These are phyloP conservation scores for Vicugna pacos DNA, from an alignment of 2,113 vertebrate genomes.

Conservation along the genomic window DNA sequence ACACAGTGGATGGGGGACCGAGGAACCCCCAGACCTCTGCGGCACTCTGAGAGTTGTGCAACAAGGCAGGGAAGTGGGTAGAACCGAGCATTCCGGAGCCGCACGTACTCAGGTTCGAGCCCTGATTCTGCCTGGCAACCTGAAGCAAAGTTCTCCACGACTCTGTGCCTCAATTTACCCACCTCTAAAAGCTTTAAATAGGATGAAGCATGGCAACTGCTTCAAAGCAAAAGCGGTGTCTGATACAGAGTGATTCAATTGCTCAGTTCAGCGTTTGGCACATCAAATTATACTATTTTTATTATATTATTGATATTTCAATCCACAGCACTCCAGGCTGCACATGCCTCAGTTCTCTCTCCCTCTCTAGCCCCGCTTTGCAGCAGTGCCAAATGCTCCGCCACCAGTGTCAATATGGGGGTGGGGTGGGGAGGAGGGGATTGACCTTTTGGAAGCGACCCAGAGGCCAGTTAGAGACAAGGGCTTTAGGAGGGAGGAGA, in stretches of 20 bases:
- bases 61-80: background rate
- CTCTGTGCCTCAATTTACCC: background rate
- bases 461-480: conserved; percentile 28
- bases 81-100: background rate
- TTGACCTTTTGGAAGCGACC: conserved; percentile 68
- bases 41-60: background rate
- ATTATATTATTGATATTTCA: background rate
- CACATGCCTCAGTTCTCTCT: background rate
- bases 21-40: too few species aligned
- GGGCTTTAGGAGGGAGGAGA: conserved; percentile 38
- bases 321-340: background rate
- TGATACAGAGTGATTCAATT: background rate
- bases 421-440: too few species aligned
- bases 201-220: background rate
- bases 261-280: background rate
- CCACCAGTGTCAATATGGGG: background rate
- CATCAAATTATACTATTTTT: background rate
- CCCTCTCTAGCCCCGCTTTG: background rate
- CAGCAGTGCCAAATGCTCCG: conserved; percentile 55
- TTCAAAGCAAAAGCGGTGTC: background rate
- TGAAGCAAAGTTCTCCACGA: background rate
- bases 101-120: background rate
- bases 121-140: background rate
- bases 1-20: too few species aligned
- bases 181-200: background rate